Percentiles rank a stretch among this genome's conserved stretches.
These are phyloP conservation scores for Scotopteryx bipunctaria DNA, from an alignment of 2,888 invertebrate genomes.

Conservation along the genomic window DNA sequence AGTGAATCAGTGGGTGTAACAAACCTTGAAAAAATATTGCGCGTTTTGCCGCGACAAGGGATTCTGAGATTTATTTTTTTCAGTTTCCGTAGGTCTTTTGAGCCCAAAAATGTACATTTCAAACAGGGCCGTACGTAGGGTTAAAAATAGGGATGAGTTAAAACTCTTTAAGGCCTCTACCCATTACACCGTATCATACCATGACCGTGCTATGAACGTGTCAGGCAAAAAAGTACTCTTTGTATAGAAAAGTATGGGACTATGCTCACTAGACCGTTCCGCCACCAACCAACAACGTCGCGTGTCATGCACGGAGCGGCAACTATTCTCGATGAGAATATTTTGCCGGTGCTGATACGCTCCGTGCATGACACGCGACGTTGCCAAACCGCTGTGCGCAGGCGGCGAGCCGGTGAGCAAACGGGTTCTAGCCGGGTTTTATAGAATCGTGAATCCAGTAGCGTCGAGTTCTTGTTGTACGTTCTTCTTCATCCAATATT, in stretches of 20 bases:
- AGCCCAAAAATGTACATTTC: constrained; percentile 37
- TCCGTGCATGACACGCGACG: constrained; percentile 17
- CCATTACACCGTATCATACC: background rate
- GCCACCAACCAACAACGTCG: background rate
- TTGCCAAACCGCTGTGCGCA: constrained; percentile 5
- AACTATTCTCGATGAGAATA: constrained; percentile 16
- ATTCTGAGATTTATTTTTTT: constrained; percentile 27
- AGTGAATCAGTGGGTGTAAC: constrained; percentile 40
- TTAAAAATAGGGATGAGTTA: background rate
- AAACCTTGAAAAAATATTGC: constrained; percentile 45
- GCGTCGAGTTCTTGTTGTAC: too few relatives aligned
- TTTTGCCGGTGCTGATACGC: constrained; percentile 21
- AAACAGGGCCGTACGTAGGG: constrained; percentile 23
- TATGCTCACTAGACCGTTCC: background rate
- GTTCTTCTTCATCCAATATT: too few relatives aligned
- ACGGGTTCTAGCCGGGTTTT: too few relatives aligned
- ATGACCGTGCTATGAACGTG: too few relatives aligned
- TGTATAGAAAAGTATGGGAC: background rate
- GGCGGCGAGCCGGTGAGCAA: too few relatives aligned
- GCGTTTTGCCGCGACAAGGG: constrained; percentile 37
- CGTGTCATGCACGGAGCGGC: constrained; percentile 7
- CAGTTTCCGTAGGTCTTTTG: constrained; percentile 34
- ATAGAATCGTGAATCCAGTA: too few relatives aligned
- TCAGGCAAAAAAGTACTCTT: background rate
- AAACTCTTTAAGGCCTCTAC: too few relatives aligned